phyloP scores from a whole-genome alignment of 1,140 invertebrate species.

The Conus ventricosus region DNA sequence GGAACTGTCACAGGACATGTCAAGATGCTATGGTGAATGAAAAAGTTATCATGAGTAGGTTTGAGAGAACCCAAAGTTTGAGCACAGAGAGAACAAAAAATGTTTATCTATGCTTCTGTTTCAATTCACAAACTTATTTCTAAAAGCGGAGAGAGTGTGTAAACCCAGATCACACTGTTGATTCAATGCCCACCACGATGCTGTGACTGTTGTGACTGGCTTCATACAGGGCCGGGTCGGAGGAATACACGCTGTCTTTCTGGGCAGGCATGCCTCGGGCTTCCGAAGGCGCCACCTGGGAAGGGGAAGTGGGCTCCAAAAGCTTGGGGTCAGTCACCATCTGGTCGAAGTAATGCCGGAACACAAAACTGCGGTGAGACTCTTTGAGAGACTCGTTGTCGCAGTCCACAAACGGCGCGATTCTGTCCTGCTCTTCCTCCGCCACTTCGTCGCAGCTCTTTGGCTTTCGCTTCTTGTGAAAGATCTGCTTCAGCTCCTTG shows the following conservation, averaged over 20 bases:
- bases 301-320: slow-evolving; percentile 31
- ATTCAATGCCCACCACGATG: slow-evolving; percentile 46
- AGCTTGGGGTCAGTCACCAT: slow-evolving; percentile 52
- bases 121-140: too few relatives aligned
- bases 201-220: slow-evolving; percentile 37
- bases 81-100: too few relatives aligned
- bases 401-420: slow-evolving; percentile 47
- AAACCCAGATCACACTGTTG: slow-evolving; percentile 41
- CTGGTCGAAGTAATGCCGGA: slow-evolving; percentile 61
- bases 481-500: slow-evolving; percentile 38
- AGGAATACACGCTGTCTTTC: slow-evolving; percentile 52
- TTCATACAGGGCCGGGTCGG: slow-evolving; percentile 47
- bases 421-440: slow-evolving; percentile 45
- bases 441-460: slow-evolving; percentile 47
- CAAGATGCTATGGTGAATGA: too few relatives aligned
- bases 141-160: too few relatives aligned
- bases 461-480: slow-evolving; percentile 30
- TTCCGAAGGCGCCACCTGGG: slow-evolving; percentile 25
- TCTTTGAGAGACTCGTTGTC: slow-evolving; percentile 60
- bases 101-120: too few relatives aligned
- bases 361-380: slow-evolving; percentile 64
- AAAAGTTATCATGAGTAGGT: too few relatives aligned
- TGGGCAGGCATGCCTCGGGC: background rate
- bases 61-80: too few relatives aligned
- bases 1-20: too few relatives aligned